Evolutionary conservation across 2,888 invertebrate genomes (phyloP).

Genomic region (Gymnocheta viridis): DNA sequence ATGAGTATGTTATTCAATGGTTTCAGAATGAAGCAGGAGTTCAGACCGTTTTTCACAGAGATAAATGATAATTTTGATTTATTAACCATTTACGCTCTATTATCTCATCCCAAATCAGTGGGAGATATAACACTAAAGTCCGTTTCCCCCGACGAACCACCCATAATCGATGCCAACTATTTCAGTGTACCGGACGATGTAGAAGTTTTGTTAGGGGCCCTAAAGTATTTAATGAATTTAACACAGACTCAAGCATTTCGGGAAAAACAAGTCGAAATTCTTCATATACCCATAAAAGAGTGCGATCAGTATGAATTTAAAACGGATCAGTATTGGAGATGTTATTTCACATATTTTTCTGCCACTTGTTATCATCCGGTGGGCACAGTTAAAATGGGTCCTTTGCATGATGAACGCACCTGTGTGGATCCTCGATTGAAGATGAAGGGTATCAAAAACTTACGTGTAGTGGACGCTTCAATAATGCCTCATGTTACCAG

Average conservation of each 20-base stretch:
- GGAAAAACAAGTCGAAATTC: constrained; percentile 75
- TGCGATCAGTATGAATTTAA: constrained; percentile 75
- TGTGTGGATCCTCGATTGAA: constrained; percentile 87
- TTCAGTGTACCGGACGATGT: constrained; percentile 82
- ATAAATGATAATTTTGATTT: constrained; percentile 58
- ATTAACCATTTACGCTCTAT: constrained; percentile 66
- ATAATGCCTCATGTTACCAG: constrained; percentile 89
- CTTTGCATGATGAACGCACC: constrained; percentile 83
- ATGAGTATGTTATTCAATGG: constrained; percentile 76
- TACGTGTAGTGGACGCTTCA: constrained; percentile 88
- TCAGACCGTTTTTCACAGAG: constrained; percentile 39
- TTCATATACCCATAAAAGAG: constrained; percentile 70
- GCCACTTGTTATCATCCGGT: constrained; percentile 87
- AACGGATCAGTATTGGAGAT: constrained; percentile 85
- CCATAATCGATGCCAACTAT: constrained; percentile 84
- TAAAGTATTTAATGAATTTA: constrained; percentile 77
- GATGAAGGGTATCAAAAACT: constrained; percentile 85
- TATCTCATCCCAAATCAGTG: constrained; percentile 80
- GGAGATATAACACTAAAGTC: constrained; percentile 83
- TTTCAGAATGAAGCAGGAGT: constrained; percentile 54
- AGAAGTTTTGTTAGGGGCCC: constrained; percentile 76
- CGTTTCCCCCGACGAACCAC: constrained; percentile 82
- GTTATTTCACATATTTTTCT: constrained; percentile 85
- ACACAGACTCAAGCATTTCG: constrained; percentile 81
- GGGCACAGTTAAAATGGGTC: constrained; percentile 88